phyloP scores from a whole-genome alignment of 1,140 invertebrate genomes.

The Diachasmimorpha longicaudata region DNA sequence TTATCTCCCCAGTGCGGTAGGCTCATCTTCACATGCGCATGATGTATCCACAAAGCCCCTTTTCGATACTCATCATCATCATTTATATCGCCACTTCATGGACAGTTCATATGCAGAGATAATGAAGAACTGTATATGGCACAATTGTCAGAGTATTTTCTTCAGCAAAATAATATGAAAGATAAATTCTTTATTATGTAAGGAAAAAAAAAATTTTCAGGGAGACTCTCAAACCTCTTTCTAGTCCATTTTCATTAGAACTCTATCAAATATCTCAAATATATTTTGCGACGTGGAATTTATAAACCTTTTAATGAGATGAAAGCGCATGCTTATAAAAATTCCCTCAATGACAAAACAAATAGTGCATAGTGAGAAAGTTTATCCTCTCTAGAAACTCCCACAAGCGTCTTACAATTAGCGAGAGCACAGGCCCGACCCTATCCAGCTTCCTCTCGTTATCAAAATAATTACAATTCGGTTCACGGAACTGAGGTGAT shows the following conservation, averaged over 20 bases:
- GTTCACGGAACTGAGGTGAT: conserved; percentile 22
- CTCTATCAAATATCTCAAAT: too few species aligned
- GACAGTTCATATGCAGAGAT: not conserved
- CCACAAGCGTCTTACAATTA: conserved; percentile 14
- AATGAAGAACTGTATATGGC: not conserved
- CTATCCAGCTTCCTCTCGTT: not conserved
- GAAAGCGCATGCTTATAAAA: not conserved
- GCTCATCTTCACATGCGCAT: not conserved
- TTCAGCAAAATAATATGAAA: too few species aligned
- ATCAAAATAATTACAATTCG: conserved; percentile 27
- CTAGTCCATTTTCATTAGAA: too few species aligned
- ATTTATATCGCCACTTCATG: not conserved
- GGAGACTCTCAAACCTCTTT: too few species aligned
- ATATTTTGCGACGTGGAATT: too few species aligned
- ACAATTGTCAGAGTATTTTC: too few species aligned
- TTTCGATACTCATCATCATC: conserved; percentile 7
- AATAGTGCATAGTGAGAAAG: not conserved
- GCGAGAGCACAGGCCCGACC: not conserved
- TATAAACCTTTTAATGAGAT: not conserved
- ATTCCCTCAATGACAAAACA: not conserved
- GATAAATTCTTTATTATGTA: too few species aligned
- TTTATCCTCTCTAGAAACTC: not conserved
- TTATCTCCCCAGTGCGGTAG: not conserved
- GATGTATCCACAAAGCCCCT: not conserved
- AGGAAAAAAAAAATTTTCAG: too few species aligned